phyloP scores from a whole-genome alignment of 2,113 vertebrate species.

The Scomber colias region DNA sequence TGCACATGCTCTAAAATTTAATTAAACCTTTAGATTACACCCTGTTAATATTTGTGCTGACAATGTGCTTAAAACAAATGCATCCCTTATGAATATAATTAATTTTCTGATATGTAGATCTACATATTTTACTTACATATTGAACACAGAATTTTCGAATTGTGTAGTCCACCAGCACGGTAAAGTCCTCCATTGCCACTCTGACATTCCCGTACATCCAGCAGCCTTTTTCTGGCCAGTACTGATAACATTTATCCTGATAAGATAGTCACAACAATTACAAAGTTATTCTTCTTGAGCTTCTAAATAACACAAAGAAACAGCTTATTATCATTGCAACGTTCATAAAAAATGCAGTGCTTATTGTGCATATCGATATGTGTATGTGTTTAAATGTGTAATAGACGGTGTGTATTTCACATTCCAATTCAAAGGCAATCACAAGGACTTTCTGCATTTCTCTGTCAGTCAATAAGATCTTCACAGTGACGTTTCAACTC shows the following conservation, averaged over 20 bases:
- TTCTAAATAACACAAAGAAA: not conserved
- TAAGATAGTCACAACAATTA: conserved; percentile 4
- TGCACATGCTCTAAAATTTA: not conserved
- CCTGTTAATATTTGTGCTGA: not conserved
- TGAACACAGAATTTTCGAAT: conserved; percentile 96
- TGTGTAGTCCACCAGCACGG: conserved; percentile 96
- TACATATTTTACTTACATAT: conserved; percentile 83
- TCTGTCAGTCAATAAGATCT: conserved; percentile 77
- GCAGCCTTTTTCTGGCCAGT: conserved; percentile 98
- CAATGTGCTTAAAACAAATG: too few relatives aligned
- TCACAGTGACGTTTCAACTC: conserved; percentile 71
- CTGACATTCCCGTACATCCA: conserved; percentile 93
- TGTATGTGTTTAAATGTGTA: conserved; percentile 5
- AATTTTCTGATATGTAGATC: not conserved
- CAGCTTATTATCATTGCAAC: not conserved
- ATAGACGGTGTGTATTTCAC: conserved; percentile 17
- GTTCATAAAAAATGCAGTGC: not conserved
- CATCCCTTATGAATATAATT: not conserved
- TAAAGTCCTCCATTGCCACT: conserved; percentile 92
- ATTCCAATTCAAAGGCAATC: conserved; percentile 59
- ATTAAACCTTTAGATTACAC: not conserved
- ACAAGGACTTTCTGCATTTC: conserved; percentile 56
- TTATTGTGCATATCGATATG: not conserved
- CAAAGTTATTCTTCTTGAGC: not conserved
- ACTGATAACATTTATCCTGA: conserved; percentile 96